Base-by-base conservation (phyloP, 2,797 vertebrate species). In the Halcyon chelicuti region DNA sequence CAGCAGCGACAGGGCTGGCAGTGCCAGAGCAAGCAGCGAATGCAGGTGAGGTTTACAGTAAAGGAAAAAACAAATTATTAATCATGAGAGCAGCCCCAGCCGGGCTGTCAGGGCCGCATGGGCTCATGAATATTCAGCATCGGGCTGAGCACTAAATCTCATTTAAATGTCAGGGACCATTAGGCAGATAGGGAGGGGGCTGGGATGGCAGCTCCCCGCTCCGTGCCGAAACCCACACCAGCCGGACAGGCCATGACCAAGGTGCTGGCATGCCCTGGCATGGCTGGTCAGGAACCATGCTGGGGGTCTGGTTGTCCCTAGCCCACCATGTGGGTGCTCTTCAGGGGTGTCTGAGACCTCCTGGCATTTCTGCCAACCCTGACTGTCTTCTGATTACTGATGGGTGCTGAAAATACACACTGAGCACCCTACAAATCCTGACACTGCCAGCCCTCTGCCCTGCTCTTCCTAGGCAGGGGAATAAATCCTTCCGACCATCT, bases 121-220 rank as follows among this genome's bases (percentile, higher is more conserved):
- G 95, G 95, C 96, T 97, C 95, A 97, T 97, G 95, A 97, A 97
- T 97, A 97, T 97, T 96, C 96, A 97, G 95, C 81, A 19, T 92
- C 95, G 91, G 94, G 96, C 96, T 97, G 95, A 96, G 92, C 94
- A 96, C 95, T 97, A 97, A 96, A 97, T 97, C 96, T 97, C 96
- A 97, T 96, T 96, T 96, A 97, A 97, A 97, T 97, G 96, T 97
- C 96, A 97, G 96, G 95, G 96, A 96, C 96, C 96, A 97, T 97
- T 97, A 96, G 92, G 94, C 94, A 96, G 94, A 96, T 71, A 91
- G 92, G 74, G 95, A 96, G 96, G 96, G 95, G 95, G 96, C 87
- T 96, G 96, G 94, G 94, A 96, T 44, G 23, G 92, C 90, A 87
- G 93, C 40, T 96, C 92, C 77, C 90, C 2, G 10, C 52, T 93